A percentile compares a stretch with the other conserved stretches of the same genome.
phyloP scores from a whole-genome alignment of 2,888 invertebrate species.

The Dryococelus australis region DNA sequence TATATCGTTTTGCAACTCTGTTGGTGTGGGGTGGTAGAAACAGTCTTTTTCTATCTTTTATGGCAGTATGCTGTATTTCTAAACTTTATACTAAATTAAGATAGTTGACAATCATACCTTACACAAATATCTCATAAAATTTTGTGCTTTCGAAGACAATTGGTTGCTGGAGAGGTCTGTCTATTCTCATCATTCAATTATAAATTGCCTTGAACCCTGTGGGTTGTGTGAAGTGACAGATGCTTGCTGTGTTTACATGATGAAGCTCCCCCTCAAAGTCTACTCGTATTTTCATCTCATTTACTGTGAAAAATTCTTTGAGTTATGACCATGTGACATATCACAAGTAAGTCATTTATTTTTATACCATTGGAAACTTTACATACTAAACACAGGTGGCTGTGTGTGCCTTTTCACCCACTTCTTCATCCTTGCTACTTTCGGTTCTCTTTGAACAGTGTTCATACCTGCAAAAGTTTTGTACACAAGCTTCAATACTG shows the following conservation, averaged over 20 bases:
- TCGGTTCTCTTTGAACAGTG: neutral
- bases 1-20: slow-evolving; percentile 18
- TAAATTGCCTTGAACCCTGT: slow-evolving; percentile 38
- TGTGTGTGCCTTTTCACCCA: slow-evolving; percentile 31
- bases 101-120: slow-evolving; percentile 45
- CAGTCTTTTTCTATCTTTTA: slow-evolving; percentile 41
- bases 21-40: slow-evolving; percentile 2
- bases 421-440: neutral
- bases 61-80: slow-evolving; percentile 42
- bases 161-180: slow-evolving; percentile 11
- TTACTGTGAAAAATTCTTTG: slow-evolving; percentile 26
- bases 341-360: slow-evolving; percentile 41
- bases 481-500: neutral
- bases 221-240: slow-evolving; percentile 30
- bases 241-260: slow-evolving; percentile 10
- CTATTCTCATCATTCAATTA: slow-evolving; percentile 34
- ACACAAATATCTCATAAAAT: slow-evolving; percentile 36
- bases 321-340: slow-evolving; percentile 36
- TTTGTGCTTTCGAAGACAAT: slow-evolving; percentile 36
- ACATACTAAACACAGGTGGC: slow-evolving; percentile 32
- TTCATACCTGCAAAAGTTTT: neutral
- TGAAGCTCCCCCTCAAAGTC: neutral
- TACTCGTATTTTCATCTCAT: neutral
- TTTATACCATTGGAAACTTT: slow-evolving; percentile 36
- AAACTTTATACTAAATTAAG: slow-evolving; percentile 43